Base-by-base conservation (phyloP, 2,113 vertebrate genomes). In the Anas platyrhynchos region DNA sequence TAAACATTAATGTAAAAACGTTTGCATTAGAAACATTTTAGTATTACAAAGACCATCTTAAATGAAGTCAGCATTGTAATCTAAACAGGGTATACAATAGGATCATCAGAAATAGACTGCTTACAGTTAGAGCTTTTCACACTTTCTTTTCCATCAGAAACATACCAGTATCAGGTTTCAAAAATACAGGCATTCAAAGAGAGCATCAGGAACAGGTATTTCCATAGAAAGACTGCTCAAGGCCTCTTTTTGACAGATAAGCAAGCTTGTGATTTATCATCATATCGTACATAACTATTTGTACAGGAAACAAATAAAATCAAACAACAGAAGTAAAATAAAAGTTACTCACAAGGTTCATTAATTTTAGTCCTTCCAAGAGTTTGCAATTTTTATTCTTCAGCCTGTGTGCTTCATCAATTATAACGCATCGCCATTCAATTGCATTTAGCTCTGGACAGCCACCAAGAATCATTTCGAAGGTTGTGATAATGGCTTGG, bases 361-460 rank as follows among this genome's bases (percentile, higher is more conserved):
- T 99, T 93, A 99, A 98, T 97, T 99, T 99, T 79, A 99, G 98
- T 94, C 99, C 99, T 95, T 99, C 99, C 56, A 99, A 97, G 92
- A 99, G 98, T 97, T 99, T 99, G 98, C 99, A 99, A 96, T 99
- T 99, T 98, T 99, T 99, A 98, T 99, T 99, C 98, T 99, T 99
- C 96, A 99, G 98, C 34, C 99, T 98, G 97, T 99, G 99, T 80
- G 99, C 99, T 96, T 99, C 99, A 88, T 99, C 99, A 88, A 99
- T 99, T 96, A 99, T 99, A 82, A 99, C 99, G 14, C 99, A 99
- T 13, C 99, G 98, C 99, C 99, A 99, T 31, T 99, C 99, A 72
- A 99, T 98, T 46, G 99, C 99, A 93, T 99, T 99, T 94, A 99
- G 98, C 86, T 99, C 99, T 20, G 99, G 99, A 96, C 99, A 99